These are phyloP conservation scores for Phalanger gymnotis DNA, from an alignment of 2,797 vertebrate genomes.

Conservation along the genomic window DNA sequence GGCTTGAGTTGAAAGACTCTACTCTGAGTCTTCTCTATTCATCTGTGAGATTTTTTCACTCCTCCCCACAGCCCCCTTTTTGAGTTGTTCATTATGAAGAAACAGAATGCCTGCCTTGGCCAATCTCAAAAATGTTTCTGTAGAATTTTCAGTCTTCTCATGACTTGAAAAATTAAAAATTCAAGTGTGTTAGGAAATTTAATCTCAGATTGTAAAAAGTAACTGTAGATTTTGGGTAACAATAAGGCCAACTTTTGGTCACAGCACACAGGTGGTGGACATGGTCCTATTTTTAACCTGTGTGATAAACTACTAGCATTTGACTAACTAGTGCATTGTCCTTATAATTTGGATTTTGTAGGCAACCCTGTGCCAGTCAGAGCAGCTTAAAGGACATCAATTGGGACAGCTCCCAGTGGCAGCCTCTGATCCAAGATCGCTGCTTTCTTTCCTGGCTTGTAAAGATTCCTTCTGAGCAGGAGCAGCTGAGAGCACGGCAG, in stretches of 20 bases:
- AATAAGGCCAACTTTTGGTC: neutral
- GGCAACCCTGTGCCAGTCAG: conserved; percentile 99
- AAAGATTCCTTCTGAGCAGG: conserved; percentile 98
- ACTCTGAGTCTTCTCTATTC: neutral
- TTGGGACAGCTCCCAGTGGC: conserved; percentile 99
- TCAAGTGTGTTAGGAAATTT: neutral
- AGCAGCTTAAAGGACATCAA: conserved; percentile 99
- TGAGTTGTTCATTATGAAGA: neutral
- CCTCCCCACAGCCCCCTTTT: neutral
- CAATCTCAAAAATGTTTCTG: conserved; percentile 19
- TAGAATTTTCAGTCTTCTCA: conserved; percentile 26
- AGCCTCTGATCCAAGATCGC: conserved; percentile 98
- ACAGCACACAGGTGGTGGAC: neutral
- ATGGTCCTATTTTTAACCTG: rapidly evolving
- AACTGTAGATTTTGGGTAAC: neutral
- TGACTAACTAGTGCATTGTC: neutral
- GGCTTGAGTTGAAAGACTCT: neutral
- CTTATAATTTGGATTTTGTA: conserved; percentile 72
- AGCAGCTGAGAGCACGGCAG: conserved; percentile 96
- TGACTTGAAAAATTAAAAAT: conserved; percentile 53
- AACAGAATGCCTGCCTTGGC: neutral
- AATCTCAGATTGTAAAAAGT: neutral
- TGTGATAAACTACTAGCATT: neutral
- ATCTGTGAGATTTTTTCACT: neutral
- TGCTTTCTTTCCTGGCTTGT: conserved; percentile 99